Percentiles rank a stretch among this genome's conserved stretches.
Evolutionary conservation across 2,888 invertebrate genomes (phyloP).

Genomic region (Agonopterix arenella): DNA sequence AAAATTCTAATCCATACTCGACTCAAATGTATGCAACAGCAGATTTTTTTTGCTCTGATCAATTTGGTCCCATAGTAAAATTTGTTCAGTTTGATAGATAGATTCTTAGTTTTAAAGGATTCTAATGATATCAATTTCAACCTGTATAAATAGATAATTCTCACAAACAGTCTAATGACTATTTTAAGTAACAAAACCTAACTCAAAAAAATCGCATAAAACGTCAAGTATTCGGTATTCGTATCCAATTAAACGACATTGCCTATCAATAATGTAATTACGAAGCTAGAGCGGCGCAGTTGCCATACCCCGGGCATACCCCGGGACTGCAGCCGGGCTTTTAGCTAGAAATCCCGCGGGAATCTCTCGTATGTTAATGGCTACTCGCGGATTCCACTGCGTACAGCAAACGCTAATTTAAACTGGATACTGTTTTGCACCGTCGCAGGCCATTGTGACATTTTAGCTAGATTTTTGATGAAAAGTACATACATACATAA

Average conservation of each 20-base stretch:
- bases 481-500: too few relatives aligned
- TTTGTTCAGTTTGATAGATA: too few relatives aligned
- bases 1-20: too few relatives aligned
- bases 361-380: constrained; percentile 61
- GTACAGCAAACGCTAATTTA: constrained; percentile 57
- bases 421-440: constrained; percentile 46
- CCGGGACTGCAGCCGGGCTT: constrained; percentile 15
- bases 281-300: constrained; percentile 1
- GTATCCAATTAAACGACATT: constrained; percentile 6
- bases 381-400: constrained; percentile 38
- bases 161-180: too few relatives aligned
- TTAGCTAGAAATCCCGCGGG: constrained; percentile 37
- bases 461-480: not conserved
- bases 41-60: too few relatives aligned
- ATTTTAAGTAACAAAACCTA: too few relatives aligned
- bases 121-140: too few relatives aligned
- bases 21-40: too few relatives aligned
- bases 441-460: constrained; percentile 12
- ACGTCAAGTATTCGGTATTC: not conserved
- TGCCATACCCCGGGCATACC: constrained; percentile 4
- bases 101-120: too few relatives aligned
- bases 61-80: too few relatives aligned
- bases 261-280: constrained; percentile 38
- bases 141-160: too few relatives aligned
- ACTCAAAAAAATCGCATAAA: too few relatives aligned